Percentiles rank a stretch among this genome's conserved stretches.
Conservation (phyloP, 2,888 invertebrate species). For the Oegoconia quadripuncta region DNA sequence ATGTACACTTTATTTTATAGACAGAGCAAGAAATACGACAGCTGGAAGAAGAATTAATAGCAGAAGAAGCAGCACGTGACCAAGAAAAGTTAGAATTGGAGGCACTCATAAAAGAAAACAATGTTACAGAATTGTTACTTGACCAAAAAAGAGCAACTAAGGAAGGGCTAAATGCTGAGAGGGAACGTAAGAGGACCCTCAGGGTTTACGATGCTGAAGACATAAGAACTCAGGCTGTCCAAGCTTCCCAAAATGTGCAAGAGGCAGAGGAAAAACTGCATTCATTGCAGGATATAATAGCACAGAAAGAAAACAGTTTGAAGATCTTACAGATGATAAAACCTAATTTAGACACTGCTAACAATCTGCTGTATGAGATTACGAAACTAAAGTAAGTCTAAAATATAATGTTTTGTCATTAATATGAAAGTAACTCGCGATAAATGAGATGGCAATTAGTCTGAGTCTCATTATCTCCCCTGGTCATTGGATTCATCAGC, state of each 20-base stretch:
- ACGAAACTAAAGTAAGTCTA: conserved; percentile 52
- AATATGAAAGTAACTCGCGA: too few relatives aligned
- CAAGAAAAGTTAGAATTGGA: conserved; percentile 48
- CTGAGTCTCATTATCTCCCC: too few relatives aligned
- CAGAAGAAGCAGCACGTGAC: conserved; percentile 45
- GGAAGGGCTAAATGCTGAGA: conserved; percentile 50
- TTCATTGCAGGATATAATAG: conserved; percentile 37
- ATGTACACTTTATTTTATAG: conserved; percentile 31
- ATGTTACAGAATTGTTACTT: conserved; percentile 39
- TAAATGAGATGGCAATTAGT: too few relatives aligned
- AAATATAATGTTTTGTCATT: too few relatives aligned
- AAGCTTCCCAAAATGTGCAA: conserved; percentile 49
- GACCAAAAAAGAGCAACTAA: conserved; percentile 54
- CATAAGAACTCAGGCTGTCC: conserved; percentile 47
- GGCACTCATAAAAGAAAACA: conserved; percentile 41
- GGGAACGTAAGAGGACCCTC: conserved; percentile 46
- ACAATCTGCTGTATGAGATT: conserved; percentile 55
- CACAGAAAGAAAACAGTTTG: conserved; percentile 56
- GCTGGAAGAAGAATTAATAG: conserved; percentile 54
- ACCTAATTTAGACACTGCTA: conserved; percentile 54
- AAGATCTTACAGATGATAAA: conserved; percentile 61
- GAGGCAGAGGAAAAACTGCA: conserved; percentile 55
- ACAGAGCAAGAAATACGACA: conserved; percentile 44
- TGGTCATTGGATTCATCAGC: too few relatives aligned
- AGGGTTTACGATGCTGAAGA: conserved; percentile 65